Conservation (phyloP, 1,140 invertebrate genomes). For the Helicoverpa zea region DNA sequence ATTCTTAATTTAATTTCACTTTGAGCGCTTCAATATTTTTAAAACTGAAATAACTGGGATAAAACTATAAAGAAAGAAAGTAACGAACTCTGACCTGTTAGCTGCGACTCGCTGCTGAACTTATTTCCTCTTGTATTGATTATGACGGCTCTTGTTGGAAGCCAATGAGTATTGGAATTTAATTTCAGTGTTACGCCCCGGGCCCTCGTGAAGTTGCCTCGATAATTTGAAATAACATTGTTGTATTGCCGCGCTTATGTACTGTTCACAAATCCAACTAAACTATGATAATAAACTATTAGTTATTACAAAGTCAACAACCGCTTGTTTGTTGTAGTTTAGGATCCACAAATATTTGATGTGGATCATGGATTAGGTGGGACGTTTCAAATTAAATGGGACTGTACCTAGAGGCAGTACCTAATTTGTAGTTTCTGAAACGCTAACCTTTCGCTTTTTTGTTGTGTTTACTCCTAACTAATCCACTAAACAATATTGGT, state of each 20-base stretch:
- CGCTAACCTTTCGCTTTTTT: neutral
- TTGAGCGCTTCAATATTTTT: conserved; percentile 8
- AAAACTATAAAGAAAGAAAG: conserved; percentile 8
- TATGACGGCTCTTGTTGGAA: conserved; percentile 50
- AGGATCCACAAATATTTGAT: conserved; percentile 1
- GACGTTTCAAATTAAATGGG: neutral
- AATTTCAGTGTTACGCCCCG: conserved; percentile 46
- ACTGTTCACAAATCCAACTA: conserved; percentile 24
- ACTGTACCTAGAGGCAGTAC: neutral
- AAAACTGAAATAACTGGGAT: conserved; percentile 32
- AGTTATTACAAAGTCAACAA: conserved; percentile 24
- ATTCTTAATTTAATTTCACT: conserved; percentile 21
- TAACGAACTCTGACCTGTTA: conserved; percentile 38
- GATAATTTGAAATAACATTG: conserved; percentile 43
- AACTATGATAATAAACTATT: conserved; percentile 31
- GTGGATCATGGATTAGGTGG: conserved; percentile 2
- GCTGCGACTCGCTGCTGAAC: conserved; percentile 31
- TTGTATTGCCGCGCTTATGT: conserved; percentile 6
- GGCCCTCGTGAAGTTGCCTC: conserved; percentile 21
- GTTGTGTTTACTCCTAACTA: neutral
- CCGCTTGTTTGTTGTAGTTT: conserved; percentile 17
- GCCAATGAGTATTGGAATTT: conserved; percentile 51
- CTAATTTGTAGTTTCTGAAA: neutral
- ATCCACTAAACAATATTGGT: neutral
- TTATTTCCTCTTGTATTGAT: conserved; percentile 55